phyloP scores from a whole-genome alignment of 2,888 invertebrate species.

The Melanophora roralis region DNA sequence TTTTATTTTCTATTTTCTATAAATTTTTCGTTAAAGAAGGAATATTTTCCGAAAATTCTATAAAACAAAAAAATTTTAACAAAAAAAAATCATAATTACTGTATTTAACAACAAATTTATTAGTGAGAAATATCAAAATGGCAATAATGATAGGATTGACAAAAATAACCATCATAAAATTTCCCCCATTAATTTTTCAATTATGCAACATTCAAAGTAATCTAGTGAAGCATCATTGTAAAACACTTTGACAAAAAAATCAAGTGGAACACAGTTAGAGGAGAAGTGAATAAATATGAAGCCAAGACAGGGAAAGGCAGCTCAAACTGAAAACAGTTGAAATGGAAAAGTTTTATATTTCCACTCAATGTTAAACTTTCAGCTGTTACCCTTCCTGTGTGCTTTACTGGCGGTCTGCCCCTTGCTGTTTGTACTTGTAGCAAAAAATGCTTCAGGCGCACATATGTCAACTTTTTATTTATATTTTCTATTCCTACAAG shows the following conservation, averaged over 20 bases:
- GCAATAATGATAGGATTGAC: not conserved
- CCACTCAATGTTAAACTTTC: constrained; percentile 3
- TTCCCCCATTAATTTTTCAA: constrained; percentile 72
- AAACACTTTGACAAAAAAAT: constrained; percentile 65
- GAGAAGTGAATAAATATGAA: constrained; percentile 1
- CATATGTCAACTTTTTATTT: constrained; percentile 76
- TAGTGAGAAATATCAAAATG: not conserved
- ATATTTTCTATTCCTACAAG: constrained; percentile 62
- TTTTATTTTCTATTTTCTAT: too few species aligned
- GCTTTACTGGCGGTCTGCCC: constrained; percentile 54
- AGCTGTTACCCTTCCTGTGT: constrained; percentile 2
- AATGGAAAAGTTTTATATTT: constrained; percentile 65
- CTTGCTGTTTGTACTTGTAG: constrained; percentile 70
- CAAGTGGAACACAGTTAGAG: constrained; percentile 51
- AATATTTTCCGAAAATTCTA: not conserved
- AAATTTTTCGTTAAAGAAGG: too few species aligned
- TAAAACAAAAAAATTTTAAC: constrained; percentile 31
- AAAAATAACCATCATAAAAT: constrained; percentile 42
- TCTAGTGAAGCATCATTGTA: constrained; percentile 64
- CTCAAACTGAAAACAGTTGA: constrained; percentile 39
- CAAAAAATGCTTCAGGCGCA: constrained; percentile 76
- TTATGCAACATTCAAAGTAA: constrained; percentile 70
- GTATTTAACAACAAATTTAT: constrained; percentile 49
- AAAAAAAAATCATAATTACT: constrained; percentile 53
- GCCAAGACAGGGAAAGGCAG: constrained; percentile 5